A percentile compares a stretch with the other conserved stretches of the same genome.
phyloP scores from a whole-genome alignment of 2,113 vertebrate genomes.

The Phyllostomus hastatus region DNA sequence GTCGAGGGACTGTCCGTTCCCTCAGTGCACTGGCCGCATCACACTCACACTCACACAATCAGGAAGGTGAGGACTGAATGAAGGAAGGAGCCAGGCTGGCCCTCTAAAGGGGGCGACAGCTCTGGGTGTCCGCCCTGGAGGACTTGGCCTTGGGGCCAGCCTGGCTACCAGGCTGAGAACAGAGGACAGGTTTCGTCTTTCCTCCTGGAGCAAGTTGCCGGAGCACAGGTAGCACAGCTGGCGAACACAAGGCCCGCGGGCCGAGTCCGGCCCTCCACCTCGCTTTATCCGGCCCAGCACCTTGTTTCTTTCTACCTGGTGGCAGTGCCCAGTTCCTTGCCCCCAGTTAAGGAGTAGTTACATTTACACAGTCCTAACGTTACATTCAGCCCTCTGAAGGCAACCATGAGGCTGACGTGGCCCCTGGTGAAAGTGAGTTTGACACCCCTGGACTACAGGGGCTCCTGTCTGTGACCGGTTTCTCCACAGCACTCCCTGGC shows the following conservation, averaged over 20 bases:
- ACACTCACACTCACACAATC: background rate
- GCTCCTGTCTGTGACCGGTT: background rate
- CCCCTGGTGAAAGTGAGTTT: too few relatives aligned
- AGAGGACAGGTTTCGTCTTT: background rate
- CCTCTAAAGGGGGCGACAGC: too few relatives aligned
- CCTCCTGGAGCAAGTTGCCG: background rate
- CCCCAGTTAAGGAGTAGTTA: too few relatives aligned
- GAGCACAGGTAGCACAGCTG: background rate
- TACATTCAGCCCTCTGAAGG: too few relatives aligned
- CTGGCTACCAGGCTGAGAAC: background rate
- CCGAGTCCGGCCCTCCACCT: too few relatives aligned
- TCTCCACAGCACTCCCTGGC: background rate
- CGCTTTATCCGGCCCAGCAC: too few relatives aligned
- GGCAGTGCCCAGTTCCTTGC: too few relatives aligned
- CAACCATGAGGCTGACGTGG: too few relatives aligned
- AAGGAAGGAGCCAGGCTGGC: background rate
- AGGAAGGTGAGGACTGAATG: background rate
- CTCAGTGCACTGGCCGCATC: background rate
- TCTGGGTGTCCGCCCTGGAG: background rate
- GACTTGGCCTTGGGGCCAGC: background rate
- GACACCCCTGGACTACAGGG: too few relatives aligned
- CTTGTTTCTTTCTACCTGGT: too few relatives aligned
- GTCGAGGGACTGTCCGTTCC: background rate
- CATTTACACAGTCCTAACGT: too few relatives aligned
- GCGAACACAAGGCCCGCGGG: too few relatives aligned